Evolutionary conservation across 2,113 vertebrate species (phyloP), one percentile per base, ranked within the genome.

Genomic region (Microcebus griseorufus): DNA sequence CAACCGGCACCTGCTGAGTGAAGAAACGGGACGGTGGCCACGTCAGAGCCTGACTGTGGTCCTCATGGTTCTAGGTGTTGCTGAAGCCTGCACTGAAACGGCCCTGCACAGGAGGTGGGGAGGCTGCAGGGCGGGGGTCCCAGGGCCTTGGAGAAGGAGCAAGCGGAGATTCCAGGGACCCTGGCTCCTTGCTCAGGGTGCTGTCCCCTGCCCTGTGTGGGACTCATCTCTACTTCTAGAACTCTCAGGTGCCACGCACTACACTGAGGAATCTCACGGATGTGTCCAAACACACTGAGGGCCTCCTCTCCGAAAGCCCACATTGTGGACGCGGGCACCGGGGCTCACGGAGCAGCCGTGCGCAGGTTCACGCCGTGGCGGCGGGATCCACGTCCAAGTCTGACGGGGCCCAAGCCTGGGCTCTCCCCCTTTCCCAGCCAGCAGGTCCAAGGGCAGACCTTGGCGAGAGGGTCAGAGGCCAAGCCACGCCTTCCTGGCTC

Each of bases 231-330:
- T 27, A 72, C 9, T 34, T 53, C 69, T 58, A 23, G 70, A 27
- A 11, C 18, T 22, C 10, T 42, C 80, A 9, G 0, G 11, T 9
- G 23, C 23, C 17, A 4, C 2, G 22, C 34, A 9, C n/a, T 25
- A 3, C 11, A 4, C 10, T 16, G 18, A n/a, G 14, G 75, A 53
- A 13, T 14, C 51, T 42, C 73, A 10, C 2, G 1, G 9, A 13
- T 0, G 5, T 58, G 16, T 69, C 29, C 32, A 29, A 37, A 45
- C 51, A 13, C 14, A 1, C 5, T 14, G 0, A 9, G 9, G 16
- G 27, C 39, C 4, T 83, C 27, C 0, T 2, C 3, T 5, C 29
- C 1, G 3, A 27, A 53, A 25, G n/a, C 62, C 42, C 25, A 2
- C 0, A 1, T 42, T 51, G 29, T 60, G 60, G 87, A 23, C 0